Percentiles rank a stretch among this genome's conserved stretches.
These are phyloP conservation scores for Bufo gargarizans DNA, from an alignment of 2,113 vertebrate genomes.

Conservation along the genomic window DNA sequence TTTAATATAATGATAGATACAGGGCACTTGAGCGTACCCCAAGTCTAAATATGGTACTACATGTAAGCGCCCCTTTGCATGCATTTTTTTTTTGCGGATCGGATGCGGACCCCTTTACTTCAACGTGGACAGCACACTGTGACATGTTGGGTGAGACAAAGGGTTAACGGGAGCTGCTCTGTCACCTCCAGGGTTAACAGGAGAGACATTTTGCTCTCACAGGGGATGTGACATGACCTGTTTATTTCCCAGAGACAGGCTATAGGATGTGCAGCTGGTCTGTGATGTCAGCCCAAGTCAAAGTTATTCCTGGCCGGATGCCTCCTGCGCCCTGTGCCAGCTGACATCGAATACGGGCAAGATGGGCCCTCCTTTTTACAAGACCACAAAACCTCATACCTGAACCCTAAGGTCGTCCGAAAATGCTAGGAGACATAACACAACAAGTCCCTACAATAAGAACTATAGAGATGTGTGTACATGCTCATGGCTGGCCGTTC, in stretches of 20 bases:
- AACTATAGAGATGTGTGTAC: too few relatives aligned
- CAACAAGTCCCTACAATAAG: too few relatives aligned
- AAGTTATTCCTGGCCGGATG: constrained; percentile 53
- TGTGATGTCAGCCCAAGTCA: constrained; percentile 52
- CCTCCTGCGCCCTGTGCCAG: constrained; percentile 38
- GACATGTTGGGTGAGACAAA: not conserved
- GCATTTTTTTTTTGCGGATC: too few relatives aligned
- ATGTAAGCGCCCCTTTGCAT: too few relatives aligned
- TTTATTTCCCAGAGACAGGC: constrained; percentile 44
- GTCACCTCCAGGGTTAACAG: constrained; percentile 30
- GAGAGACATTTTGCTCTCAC: constrained; percentile 14
- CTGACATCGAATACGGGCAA: constrained; percentile 22
- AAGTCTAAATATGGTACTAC: too few relatives aligned
- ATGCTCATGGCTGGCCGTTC: too few relatives aligned
- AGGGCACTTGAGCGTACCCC: too few relatives aligned
- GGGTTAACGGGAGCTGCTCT: not conserved
- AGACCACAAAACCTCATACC: not conserved
- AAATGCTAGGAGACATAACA: too few relatives aligned
- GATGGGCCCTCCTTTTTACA: not conserved
- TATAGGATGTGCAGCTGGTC: constrained; percentile 54
- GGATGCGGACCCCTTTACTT: too few relatives aligned
- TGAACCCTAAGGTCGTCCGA: not conserved
- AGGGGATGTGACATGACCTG: constrained; percentile 47
- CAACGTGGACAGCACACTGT: too few relatives aligned
- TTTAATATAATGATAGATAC: too few relatives aligned